Conservation (phyloP, 2,888 invertebrate species). For the Ecdyonurus torrentis region DNA sequence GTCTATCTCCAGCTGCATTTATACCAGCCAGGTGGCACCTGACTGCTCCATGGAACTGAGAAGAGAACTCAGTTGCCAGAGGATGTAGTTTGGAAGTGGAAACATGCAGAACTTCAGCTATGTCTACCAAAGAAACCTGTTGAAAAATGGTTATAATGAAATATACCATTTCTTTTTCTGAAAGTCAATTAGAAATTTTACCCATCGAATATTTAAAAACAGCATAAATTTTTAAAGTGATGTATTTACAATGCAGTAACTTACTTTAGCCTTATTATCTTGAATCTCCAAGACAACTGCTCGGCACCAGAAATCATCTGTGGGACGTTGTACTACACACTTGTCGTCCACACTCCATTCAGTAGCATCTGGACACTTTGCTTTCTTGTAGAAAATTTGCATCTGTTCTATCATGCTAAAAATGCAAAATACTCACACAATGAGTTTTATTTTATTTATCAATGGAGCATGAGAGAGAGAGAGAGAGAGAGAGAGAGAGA, state of each 20-base stretch:
- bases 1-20: slow-evolving; percentile 43
- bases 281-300: slow-evolving; percentile 31
- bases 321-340: slow-evolving; percentile 30
- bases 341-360: slow-evolving; percentile 35
- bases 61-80: slow-evolving; percentile 32
- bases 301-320: slow-evolving; percentile 46
- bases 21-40: slow-evolving; percentile 54
- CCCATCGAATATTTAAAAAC: neutral
- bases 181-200: too few species aligned
- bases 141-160: slow-evolving; percentile 1
- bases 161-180: neutral
- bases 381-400: slow-evolving; percentile 32
- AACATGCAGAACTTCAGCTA: slow-evolving; percentile 36
- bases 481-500: too few species aligned
- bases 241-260: too few species aligned
- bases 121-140: slow-evolving; percentile 47
- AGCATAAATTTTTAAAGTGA: too few species aligned
- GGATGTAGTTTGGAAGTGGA: slow-evolving; percentile 29
- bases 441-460: too few species aligned
- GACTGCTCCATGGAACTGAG: slow-evolving; percentile 37
- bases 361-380: slow-evolving; percentile 8
- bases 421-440: too few species aligned
- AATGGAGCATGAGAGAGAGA: too few species aligned
- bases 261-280: slow-evolving; percentile 25
- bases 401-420: slow-evolving; percentile 31